Evolutionary conservation across 2,888 invertebrate species (phyloP).

Genomic region (Drosophila tanythrix): DNA sequence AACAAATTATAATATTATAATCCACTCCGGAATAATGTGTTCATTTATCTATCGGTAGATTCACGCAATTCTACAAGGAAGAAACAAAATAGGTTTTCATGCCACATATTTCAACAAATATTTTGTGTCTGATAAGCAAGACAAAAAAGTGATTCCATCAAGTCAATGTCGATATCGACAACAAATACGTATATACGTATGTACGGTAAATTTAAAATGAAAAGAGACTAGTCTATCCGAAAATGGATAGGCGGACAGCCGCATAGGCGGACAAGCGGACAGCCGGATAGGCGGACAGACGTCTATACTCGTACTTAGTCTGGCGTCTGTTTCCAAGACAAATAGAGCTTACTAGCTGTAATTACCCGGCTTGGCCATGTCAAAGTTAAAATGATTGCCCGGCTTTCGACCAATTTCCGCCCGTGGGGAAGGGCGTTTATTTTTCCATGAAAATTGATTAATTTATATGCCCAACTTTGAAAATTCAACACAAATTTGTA

Average conservation of each 20-base stretch:
- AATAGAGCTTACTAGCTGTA: conserved; percentile 17
- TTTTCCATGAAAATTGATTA: conserved; percentile 14
- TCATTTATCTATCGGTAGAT: neutral
- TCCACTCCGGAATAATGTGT: neutral
- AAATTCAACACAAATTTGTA: conserved; percentile 12
- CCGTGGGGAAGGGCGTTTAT: neutral
- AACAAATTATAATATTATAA: neutral
- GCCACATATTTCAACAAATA: neutral
- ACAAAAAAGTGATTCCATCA: neutral
- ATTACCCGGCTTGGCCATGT: conserved; percentile 16
- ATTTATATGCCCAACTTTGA: conserved; percentile 9
- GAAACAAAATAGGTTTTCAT: neutral
- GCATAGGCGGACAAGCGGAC: neutral
- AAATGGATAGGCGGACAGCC: neutral
- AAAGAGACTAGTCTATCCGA: neutral
- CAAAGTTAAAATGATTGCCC: conserved; percentile 13
- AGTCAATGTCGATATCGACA: neutral
- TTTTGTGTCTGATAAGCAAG: neutral
- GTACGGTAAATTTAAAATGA: neutral
- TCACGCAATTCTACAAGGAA: neutral
- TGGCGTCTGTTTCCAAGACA: conserved; percentile 8
- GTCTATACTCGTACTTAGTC: neutral
- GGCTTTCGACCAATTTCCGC: conserved; percentile 7
- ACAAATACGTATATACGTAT: neutral
- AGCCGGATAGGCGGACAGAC: neutral